Evolutionary conservation across 37 sponge, comb jelly and placozoan genomes (phyloP).

Genomic region (Haliclona indistincta): DNA sequence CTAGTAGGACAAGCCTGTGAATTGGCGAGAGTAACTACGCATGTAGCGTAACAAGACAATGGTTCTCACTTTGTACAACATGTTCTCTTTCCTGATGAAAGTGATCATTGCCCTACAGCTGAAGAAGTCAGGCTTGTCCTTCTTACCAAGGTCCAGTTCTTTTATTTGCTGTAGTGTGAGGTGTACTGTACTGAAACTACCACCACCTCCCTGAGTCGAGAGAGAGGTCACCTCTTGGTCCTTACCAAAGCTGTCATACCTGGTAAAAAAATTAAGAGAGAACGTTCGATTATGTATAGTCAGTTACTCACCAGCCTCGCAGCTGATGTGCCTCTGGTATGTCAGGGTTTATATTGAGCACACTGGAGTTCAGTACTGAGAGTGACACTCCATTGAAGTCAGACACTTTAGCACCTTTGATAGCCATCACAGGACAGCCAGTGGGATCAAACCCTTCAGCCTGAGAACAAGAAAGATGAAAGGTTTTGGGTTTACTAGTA

Average conservation of each 20-base stretch:
- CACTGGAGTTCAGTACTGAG: constrained; percentile 21
- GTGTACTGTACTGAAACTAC: constrained; percentile 18
- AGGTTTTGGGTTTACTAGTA: background rate
- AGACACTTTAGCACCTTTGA: constrained; percentile 86
- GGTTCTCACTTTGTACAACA: constrained; percentile 66
- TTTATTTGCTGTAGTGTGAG: constrained; percentile 61
- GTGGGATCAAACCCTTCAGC: constrained; percentile 79
- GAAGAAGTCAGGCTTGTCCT: constrained; percentile 86
- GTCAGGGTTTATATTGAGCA: constrained; percentile 68
- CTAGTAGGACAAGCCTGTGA: constrained; percentile 73
- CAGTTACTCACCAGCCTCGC: constrained; percentile 68
- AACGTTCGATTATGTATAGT: too few relatives aligned
- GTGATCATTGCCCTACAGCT: constrained; percentile 48
- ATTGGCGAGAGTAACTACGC: background rate
- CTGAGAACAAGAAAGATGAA: constrained; percentile 8
- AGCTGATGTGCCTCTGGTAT: constrained; percentile 74
- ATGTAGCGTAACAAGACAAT: background rate
- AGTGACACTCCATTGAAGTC: constrained; percentile 89
- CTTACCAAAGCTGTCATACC: constrained; percentile 71
- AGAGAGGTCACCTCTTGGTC: constrained; percentile 53
- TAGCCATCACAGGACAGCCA: constrained; percentile 62
- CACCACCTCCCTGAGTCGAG: constrained; percentile 31
- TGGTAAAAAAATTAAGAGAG: background rate
- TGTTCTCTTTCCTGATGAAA: constrained; percentile 81
- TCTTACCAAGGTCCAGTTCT: constrained; percentile 65